Percentiles rank a stretch among this genome's conserved stretches.
Conservation (phyloP, 2,888 invertebrate species). For the Scelioninae gen. 2 region DNA sequence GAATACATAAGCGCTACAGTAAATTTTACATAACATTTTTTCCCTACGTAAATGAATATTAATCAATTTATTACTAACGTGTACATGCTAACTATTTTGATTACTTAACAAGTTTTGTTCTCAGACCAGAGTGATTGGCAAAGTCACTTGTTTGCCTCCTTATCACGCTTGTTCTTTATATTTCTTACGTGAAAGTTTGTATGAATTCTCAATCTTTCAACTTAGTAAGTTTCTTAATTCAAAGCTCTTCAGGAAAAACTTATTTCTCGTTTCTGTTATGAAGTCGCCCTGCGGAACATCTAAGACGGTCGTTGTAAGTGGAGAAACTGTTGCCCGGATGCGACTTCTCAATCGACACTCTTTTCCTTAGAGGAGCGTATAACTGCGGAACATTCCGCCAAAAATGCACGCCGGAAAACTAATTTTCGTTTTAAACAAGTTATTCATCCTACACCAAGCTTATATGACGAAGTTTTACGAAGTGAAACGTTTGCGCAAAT, state of each 20-base stretch:
- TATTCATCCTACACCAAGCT: conserved; percentile 21
- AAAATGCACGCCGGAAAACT: conserved; percentile 5
- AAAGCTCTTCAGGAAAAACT: conserved; percentile 48
- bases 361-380: conserved; percentile 23
- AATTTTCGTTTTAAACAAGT: conserved; percentile 41
- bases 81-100: conserved; percentile 3
- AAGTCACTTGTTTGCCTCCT: conserved; percentile 47
- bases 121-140: conserved; percentile 30
- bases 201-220: conserved; percentile 64
- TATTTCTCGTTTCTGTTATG: conserved; percentile 55
- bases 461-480: not conserved
- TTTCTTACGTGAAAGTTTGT: conserved; percentile 45
- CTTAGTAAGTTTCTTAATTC: conserved; percentile 63
- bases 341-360: conserved; percentile 43
- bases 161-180: conserved; percentile 49
- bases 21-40: not conserved
- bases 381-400: not conserved
- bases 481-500: conserved; percentile 3
- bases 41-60: not conserved
- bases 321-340: conserved; percentile 34
- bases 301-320: conserved; percentile 40
- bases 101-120: conserved; percentile 39
- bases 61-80: conserved; percentile 26
- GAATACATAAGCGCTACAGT: conserved; percentile 10
- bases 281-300: conserved; percentile 46